These are phyloP conservation scores for Leptocoma aspasia DNA, from an alignment of 2,113 vertebrate genomes.

Conservation along the genomic window DNA sequence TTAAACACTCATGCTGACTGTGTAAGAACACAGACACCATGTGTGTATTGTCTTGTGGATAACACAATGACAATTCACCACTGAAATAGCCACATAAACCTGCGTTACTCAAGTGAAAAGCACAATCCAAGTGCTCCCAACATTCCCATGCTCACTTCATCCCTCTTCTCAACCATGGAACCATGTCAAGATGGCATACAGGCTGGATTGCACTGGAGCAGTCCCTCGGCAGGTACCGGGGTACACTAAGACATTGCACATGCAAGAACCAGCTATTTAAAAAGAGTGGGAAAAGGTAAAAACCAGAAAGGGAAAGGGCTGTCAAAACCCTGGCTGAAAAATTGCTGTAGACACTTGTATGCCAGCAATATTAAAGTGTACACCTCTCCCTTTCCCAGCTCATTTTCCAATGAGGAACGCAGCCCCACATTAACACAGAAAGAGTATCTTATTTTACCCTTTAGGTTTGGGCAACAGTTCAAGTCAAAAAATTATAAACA, in stretches of 20 bases:
- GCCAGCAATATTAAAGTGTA: background rate
- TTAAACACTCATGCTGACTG: background rate
- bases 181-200: background rate
- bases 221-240: background rate
- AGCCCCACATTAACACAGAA: background rate
- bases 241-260: accelerated
- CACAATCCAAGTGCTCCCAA: background rate
- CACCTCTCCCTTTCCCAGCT: background rate
- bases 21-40: background rate
- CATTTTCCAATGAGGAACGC: background rate
- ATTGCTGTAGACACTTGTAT: background rate
- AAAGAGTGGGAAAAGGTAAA: background rate
- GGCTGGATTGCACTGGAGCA: background rate
- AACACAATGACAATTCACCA: accelerated
- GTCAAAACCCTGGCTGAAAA: background rate
- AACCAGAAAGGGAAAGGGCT: background rate
- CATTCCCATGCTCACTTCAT: background rate
- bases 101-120: background rate
- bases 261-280: background rate
- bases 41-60: background rate
- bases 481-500: background rate
- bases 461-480: background rate
- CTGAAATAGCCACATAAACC: background rate
- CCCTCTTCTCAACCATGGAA: background rate
- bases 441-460: background rate